Base-by-base conservation (phyloP, 2,113 vertebrate species). In the Centropus unirufus region DNA sequence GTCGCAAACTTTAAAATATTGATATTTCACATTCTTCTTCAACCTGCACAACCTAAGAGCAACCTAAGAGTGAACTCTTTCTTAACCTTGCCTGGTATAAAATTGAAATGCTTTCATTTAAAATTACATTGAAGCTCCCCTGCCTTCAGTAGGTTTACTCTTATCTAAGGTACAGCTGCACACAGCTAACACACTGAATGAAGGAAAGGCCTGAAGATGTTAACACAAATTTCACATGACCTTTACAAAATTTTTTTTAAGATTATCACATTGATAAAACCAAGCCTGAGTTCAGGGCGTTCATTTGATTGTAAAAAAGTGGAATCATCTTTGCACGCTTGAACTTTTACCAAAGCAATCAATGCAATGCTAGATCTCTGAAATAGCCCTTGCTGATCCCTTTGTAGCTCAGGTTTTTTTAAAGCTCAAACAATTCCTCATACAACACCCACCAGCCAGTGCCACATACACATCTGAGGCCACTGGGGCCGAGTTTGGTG, bases 381-480 rank as follows among this genome's bases (percentile, higher is more conserved):
- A 46, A 87, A 66, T 14, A 51, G 49, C 26, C 83, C 51, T 49
- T 66, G 59, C 58, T 27, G 14, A 81, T 42, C 44, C 11, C 55
- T 83, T 47, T 6, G 3, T 39, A 68, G 58, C 44, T 72, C 30
- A 23, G 49, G 19, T 23, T 24, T 91, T 78, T 76, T 78, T 75
- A 72, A 58, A 59, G 26, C 17, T 69, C 27, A 13, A 87, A 78
- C 29, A 67, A 40, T 23, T 49, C 36, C 27, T 54, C 54, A 40
- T 11, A 81, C 5, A 14, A 81, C 66, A 83, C 51, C 11, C n/a
- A 69, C 24, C 55, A 78, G 27, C 32, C 75, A 63, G 15, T 4
- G 27, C n/a, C 52, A 14, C 27, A 46, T 1, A 5, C 4, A 26
- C 29, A 55, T 17, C 42, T 1, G 0, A 68, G 49, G 44, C 6